Evolutionary conservation across 2,888 invertebrate genomes (phyloP), one percentile per base, ranked within the genome.

Genomic region (Caenorhabditis sinica): DNA sequence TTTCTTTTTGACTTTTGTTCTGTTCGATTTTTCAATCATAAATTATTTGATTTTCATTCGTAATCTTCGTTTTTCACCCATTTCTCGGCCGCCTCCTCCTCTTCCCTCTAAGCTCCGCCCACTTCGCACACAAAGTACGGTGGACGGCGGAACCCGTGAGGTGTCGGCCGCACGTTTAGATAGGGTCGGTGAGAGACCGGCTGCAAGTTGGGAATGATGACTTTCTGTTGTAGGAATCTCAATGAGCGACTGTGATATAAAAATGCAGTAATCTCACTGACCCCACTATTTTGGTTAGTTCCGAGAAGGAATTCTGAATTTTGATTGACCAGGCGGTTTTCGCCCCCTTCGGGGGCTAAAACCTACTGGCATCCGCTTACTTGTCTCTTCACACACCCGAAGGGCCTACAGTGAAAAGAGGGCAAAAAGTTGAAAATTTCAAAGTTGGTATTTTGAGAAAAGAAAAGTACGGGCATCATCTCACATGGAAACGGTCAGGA

Each of bases 151-250:
- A 72, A 74, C 75, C 65, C 76, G 82, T 28, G 58, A 66, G 43
- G 25, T 60, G 82, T 83, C 82, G 82, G 76, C 60, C n/a, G 76
- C 76, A 17, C 40, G 28, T 15, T 30, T 71, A 20, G 1, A 43
- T 13, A 1, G 33, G 17, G n/a, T 17, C 45, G 4, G 6, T 28
- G 11, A 2, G 51, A 20, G 3, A 6, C 25, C 13, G 15, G 6
- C 53, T 17, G 45, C 33, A 0, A 15, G 28, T 51, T 56, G 82
- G 82, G 82, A 72, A 77, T 83, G 82, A 83, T 73, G 82, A 83
- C 68, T 36, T 83, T 83, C 82, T 83, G 82, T 83, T 76, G 82
- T 83, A 83, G 82, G 82, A 83, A 83, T 83, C 82, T 83, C 82
- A 53, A 77, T 83, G 82, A 83, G 60, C 45, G 71, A 76, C 71